Percentiles rank a stretch among this genome's conserved stretches.
Evolutionary conservation across 1,140 invertebrate species (phyloP).

Genomic region (Sycophila sp.): DNA sequence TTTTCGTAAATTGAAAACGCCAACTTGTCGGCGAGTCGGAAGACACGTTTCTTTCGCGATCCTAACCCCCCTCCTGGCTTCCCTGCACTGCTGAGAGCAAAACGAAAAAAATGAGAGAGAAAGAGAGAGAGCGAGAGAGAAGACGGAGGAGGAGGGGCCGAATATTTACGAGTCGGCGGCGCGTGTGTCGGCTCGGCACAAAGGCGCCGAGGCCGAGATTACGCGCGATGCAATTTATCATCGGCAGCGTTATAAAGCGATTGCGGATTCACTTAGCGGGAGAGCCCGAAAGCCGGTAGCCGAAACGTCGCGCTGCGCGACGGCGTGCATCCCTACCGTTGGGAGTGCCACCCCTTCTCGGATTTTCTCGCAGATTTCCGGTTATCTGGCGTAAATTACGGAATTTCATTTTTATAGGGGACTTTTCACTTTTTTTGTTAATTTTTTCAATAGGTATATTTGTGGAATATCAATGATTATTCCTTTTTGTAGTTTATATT

Average conservation of each 20-base stretch:
- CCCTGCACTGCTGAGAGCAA: neutral
- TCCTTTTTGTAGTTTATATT: too few relatives aligned
- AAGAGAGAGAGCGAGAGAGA: neutral
- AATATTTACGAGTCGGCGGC: conserved; percentile 31
- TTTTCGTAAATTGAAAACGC: conserved; percentile 12
- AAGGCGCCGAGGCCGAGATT: conserved; percentile 10
- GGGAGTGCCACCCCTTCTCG: too few relatives aligned
- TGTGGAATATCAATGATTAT: too few relatives aligned
- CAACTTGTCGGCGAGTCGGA: neutral
- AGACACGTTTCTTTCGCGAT: conserved; percentile 13
- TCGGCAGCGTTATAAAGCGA: conserved; percentile 30
- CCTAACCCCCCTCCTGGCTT: neutral
- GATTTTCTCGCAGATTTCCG: too few relatives aligned
- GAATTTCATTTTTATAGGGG: too few relatives aligned
- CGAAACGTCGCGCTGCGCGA: neutral
- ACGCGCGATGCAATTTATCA: conserved; percentile 32
- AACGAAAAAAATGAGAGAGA: neutral
- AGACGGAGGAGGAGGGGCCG: neutral
- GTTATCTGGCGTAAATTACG: too few relatives aligned
- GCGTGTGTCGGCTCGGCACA: conserved; percentile 8
- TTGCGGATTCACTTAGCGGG: conserved; percentile 26
- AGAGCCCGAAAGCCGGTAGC: conserved; percentile 5
- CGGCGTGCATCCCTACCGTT: too few relatives aligned
- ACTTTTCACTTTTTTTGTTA: too few relatives aligned
- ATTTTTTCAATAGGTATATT: too few relatives aligned